Evolutionary conservation across 1,140 invertebrate species (phyloP), one percentile per base, ranked within the genome.

Genomic region (Lasaia peninsularis): DNA sequence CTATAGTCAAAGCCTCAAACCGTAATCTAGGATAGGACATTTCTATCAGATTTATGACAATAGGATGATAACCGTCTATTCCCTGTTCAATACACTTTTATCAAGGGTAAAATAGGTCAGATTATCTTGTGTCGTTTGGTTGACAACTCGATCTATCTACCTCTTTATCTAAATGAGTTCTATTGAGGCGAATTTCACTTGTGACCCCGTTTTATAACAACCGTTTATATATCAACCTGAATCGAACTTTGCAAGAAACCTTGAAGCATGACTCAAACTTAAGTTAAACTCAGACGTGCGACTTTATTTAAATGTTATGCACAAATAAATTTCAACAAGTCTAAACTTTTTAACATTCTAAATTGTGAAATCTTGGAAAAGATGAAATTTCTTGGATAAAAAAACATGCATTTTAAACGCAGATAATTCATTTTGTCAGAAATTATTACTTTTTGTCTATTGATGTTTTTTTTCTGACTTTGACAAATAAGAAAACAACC

Each of bases 201-300:
- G 40, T 44, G 40, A 44, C 40, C 40, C 40, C 40, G 40, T 44
- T 44, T 44, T 20, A 44, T 44, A 18, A 44, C 11, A 44, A 18
- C 16, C 3, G 18, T 18, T 37, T 44, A 44, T 44, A 44, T 20
- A 20, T 44, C 40, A 44, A 44, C 40, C 16, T 11, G 18, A 44
- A 44, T 16, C 18, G 40, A 44, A 44, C 40, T 20, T 11, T 44
- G 16, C 14, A 18, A 44, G 40, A 44, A 44, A 44, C 4, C 9
- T 40, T 44, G 24, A 28, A 28, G 24, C 24, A 6, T 28, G 24
- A 5, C 4, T 28, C 24, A 5, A n/a, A 28, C 24, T 0, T 28
- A 28, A 7, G 24, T 28, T 28, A 28, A 28, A 28, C 24, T 28
- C 24, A 28, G 24, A 28, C 24, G 2, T 2, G 8, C 24, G 24